Evolutionary conservation across 2,113 vertebrate species (phyloP), one percentile per base, ranked within the genome.

Genomic region (Cervus canadensis): DNA sequence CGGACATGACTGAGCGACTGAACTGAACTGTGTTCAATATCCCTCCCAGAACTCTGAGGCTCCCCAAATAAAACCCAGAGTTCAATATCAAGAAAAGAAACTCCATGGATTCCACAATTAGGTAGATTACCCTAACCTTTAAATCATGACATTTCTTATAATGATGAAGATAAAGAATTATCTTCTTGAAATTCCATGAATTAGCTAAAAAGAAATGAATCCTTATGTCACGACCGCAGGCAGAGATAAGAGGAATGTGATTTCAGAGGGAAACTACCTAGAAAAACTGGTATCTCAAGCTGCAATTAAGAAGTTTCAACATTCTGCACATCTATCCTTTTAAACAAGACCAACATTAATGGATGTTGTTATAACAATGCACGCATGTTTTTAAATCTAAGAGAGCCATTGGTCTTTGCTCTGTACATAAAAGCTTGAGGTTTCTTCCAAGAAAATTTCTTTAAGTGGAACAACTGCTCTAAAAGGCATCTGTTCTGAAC

Each of bases 331-430:
- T 83, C 71, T 94, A 88, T 48, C 36, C 59, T 92, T 45, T 92
- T 74, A 71, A 93, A 88, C 45, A 76, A 96, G 45, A 57, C 36
- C 90, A 94, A 94, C 28, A 92, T 54, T 94, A 95, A 76, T 26
- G 92, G 64, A 74, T 67, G 50, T 10, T 57, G 50, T 26, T 48
- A 78, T 94, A 95, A 92, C 97, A 93, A 79, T 7, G 30, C 36
- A 87, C 0, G 4, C 40, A 50, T 59, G 45, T 14, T 50, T 95
- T 97, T 88, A 95, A 90, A 92, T 59, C 43, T 92, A 92, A 97
- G 48, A 88, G 87, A 95, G 50, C 6, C 30, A 40, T 14, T 14
- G 74, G 79, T 54, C 91, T 89, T 45, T 50, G 56, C n/a, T 94
- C 21, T 64, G 40, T 59, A 25, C 23, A 6, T 30, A 50, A 87